Conservation (phyloP, 2,888 invertebrate genomes). For the Zootermopsis nevadensis region DNA sequence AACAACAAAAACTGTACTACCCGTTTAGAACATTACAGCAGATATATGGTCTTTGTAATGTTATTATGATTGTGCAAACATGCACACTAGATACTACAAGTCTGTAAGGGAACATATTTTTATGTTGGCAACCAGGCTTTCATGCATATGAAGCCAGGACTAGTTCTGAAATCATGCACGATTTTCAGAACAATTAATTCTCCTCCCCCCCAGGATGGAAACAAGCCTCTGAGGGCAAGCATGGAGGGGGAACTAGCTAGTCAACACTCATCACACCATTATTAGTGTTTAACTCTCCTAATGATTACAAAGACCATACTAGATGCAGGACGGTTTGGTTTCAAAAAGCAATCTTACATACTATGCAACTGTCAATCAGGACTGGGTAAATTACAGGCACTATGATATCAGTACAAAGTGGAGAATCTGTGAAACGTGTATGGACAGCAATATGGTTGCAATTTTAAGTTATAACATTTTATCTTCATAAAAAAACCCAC, state of each 20-base stretch:
- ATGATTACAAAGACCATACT: conserved; percentile 5
- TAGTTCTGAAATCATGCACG: conserved; percentile 1
- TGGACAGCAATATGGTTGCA: background rate
- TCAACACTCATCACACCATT: background rate
- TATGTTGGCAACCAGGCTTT: too few relatives aligned
- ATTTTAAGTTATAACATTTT: background rate
- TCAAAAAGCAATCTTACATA: conserved; percentile 4
- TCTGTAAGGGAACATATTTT: too few relatives aligned
- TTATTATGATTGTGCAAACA: background rate
- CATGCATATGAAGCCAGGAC: background rate
- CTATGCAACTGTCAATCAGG: background rate
- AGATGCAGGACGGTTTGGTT: conserved; percentile 1
- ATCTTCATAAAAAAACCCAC: background rate
- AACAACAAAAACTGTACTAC: conserved; percentile 23
- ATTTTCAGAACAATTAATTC: conserved; percentile 3
- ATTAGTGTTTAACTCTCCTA: background rate
- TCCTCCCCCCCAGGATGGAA: background rate
- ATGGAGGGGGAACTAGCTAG: background rate
- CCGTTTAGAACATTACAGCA: conserved; percentile 20
- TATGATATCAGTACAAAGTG: background rate
- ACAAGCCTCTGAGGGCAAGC: background rate
- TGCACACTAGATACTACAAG: background rate
- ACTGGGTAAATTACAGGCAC: background rate
- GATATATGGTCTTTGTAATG: background rate
- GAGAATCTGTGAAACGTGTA: background rate